Conservation (phyloP, 2,888 invertebrate species). For the Luffia ferchaultella region DNA sequence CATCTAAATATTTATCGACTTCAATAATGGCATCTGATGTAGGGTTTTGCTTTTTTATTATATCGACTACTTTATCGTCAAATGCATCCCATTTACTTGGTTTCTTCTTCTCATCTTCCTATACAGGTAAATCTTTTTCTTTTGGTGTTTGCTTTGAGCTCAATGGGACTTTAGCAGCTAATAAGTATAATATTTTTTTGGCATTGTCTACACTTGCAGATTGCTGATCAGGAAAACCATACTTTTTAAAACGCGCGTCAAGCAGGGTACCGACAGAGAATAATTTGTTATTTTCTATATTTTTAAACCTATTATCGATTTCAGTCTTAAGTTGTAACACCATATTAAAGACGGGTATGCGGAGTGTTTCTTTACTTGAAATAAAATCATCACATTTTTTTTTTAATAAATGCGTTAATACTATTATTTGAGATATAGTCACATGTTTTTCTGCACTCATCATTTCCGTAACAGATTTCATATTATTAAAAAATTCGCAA, state of each 20-base stretch:
- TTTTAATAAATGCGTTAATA: slow-evolving; percentile 1
- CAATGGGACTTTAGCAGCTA: too few species aligned
- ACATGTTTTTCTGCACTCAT: slow-evolving; percentile 4
- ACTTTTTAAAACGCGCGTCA: slow-evolving; percentile 2
- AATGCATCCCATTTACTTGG: too few species aligned
- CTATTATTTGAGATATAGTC: slow-evolving; percentile 2
- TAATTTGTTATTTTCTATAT: slow-evolving; percentile 1
- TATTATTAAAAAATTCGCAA: background rate
- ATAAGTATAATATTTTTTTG: too few species aligned
- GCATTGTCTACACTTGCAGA: too few species aligned
- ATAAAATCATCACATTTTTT: background rate
- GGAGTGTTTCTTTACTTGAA: background rate
- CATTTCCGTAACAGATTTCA: slow-evolving; percentile 1
- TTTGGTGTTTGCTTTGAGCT: too few species aligned
- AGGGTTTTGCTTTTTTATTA: too few species aligned
- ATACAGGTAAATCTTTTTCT: too few species aligned
- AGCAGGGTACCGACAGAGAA: slow-evolving; percentile 1
- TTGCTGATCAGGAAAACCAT: background rate
- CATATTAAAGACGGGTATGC: background rate
- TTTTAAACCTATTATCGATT: background rate
- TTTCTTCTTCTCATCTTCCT: too few species aligned
- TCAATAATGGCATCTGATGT: too few species aligned
- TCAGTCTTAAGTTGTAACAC: background rate
- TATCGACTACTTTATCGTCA: too few species aligned
- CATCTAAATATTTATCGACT: too few species aligned